These are phyloP conservation scores for Phalloptychus januarius DNA, from an alignment of 2,797 vertebrate species.

Conservation along the genomic window DNA sequence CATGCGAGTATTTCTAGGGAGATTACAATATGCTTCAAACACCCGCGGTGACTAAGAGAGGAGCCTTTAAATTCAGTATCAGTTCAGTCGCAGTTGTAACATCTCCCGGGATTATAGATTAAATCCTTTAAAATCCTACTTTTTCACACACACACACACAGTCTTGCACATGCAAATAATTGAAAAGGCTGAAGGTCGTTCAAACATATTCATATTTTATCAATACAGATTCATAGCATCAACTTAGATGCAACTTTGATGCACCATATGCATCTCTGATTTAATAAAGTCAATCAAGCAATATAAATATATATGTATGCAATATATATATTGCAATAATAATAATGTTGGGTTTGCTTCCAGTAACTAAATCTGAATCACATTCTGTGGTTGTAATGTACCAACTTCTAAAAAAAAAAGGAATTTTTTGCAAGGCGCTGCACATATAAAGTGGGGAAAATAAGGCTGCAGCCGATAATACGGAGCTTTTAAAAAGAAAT, in stretches of 20 bases:
- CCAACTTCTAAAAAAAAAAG: not conserved
- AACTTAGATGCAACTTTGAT: not conserved
- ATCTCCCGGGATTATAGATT: not conserved
- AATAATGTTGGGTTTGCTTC: not conserved
- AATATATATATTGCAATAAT: not conserved
- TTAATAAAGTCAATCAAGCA: not conserved
- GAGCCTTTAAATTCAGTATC: conserved; percentile 29
- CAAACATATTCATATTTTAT: not conserved
- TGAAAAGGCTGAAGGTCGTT: not conserved
- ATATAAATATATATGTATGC: not conserved
- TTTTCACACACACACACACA: not conserved
- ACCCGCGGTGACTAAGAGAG: not conserved
- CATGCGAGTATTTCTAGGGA: not conserved
- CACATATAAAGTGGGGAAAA: not conserved
- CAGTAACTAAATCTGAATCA: not conserved
- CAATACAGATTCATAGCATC: not conserved
- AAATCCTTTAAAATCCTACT: not conserved
- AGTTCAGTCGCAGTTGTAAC: conserved; percentile 14
- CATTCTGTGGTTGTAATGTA: not conserved
- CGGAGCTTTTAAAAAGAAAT: not conserved
- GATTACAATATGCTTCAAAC: not conserved
- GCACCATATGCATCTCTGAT: not conserved
- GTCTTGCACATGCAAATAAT: not conserved
- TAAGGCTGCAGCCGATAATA: not conserved
- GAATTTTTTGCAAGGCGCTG: not conserved